Conservation (phyloP, 1,140 invertebrate species). For the Holcopasites calliopsidis region DNA sequence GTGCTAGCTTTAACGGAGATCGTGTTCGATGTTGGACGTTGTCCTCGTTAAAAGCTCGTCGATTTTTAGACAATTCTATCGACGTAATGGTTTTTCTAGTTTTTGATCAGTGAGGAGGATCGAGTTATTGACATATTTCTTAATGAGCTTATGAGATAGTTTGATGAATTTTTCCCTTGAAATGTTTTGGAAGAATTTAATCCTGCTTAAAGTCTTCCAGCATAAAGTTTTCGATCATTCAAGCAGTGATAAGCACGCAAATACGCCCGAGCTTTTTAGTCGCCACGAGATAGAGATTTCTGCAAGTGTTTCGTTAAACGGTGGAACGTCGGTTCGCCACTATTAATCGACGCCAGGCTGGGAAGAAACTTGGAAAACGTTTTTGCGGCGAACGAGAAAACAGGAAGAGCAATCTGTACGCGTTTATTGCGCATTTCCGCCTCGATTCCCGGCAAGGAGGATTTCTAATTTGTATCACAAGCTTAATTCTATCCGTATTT, state of each 20-base stretch:
- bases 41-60: too few species aligned
- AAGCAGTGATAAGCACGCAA: background rate
- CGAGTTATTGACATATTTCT: too few species aligned
- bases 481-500: background rate
- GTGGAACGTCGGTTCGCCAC: background rate
- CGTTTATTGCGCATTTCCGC: conserved; percentile 55
- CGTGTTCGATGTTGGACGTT: background rate
- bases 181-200: too few species aligned
- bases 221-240: background rate
- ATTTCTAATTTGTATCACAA: conserved; percentile 34
- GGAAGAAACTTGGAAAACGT: conserved; percentile 29
- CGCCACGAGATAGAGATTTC: background rate
- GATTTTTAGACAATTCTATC: too few species aligned
- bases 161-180: too few species aligned
- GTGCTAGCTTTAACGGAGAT: background rate
- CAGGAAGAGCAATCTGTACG: background rate
- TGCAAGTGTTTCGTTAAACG: background rate
- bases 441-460: conserved; percentile 39
- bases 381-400: conserved; percentile 21
- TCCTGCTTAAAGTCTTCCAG: background rate
- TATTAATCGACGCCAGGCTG: conserved; percentile 18
- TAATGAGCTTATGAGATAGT: too few species aligned
- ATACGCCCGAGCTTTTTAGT: background rate
- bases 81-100: too few species aligned
- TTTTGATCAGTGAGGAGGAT: too few species aligned